A percentile compares a stretch with the other conserved stretches of the same genome.
Conservation (phyloP, 2,113 vertebrate species). For the Agapornis roseicollis region DNA sequence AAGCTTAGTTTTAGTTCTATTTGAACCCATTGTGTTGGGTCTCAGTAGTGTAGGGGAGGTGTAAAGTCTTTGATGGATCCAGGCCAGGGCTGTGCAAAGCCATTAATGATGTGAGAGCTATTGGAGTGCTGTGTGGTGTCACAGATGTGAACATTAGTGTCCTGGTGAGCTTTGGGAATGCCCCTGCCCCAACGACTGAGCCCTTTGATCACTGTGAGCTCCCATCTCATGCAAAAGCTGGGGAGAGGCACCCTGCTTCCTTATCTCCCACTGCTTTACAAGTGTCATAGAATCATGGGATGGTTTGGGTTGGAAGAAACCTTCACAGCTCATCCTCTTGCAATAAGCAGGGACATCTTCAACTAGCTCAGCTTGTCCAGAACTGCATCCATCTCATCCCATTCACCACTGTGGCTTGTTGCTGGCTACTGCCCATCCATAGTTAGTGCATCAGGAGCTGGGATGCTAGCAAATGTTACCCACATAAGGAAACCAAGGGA, state of each 20-base stretch:
- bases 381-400: not conserved
- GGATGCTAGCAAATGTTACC: not conserved
- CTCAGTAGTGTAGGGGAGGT: accelerated
- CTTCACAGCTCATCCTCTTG: not conserved
- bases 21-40: not conserved
- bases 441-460: accelerated
- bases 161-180: accelerated
- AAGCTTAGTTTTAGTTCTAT: not conserved
- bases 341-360: not conserved
- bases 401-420: accelerated
- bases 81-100: not conserved
- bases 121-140: accelerated
- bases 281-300: not conserved
- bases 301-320: not conserved
- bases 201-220: not conserved
- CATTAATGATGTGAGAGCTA: accelerated
- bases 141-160: not conserved
- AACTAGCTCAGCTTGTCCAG: accelerated
- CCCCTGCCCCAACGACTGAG: not conserved
- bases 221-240: accelerated
- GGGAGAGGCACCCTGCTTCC: not conserved
- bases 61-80: not conserved
- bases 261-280: not conserved
- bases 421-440: not conserved
- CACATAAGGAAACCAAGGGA: not conserved